A percentile compares a stretch with the other conserved stretches of the same genome.
These are phyloP conservation scores for Rhabdornis inornatus DNA, from an alignment of 2,113 vertebrate genomes.

Conservation along the genomic window DNA sequence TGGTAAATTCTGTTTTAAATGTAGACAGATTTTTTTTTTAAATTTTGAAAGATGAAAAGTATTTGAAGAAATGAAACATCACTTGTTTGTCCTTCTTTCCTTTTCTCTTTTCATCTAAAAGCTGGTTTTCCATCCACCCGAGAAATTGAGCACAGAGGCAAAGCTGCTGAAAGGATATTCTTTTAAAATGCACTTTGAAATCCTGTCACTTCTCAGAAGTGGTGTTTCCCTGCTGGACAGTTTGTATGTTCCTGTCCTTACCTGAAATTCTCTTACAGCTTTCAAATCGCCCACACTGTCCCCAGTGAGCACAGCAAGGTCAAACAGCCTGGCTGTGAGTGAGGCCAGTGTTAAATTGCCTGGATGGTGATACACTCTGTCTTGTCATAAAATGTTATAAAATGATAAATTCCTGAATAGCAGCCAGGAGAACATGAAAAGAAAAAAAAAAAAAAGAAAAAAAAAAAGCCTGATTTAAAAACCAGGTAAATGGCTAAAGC, in stretches of 20 bases:
- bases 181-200: neutral
- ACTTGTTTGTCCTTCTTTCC: neutral
- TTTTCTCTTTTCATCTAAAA: neutral
- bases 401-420: neutral
- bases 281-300: neutral
- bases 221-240: neutral
- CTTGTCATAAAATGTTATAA: constrained; percentile 8
- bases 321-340: neutral
- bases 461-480: neutral
- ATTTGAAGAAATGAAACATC: neutral
- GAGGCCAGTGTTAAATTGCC: neutral
- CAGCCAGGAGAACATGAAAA: neutral
- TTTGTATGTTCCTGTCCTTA: neutral
- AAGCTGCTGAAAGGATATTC: neutral
- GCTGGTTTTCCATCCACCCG: neutral
- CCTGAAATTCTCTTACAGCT: neutral
- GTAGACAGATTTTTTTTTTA: neutral
- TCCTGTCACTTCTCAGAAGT: neutral
- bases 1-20: neutral
- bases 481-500: neutral
- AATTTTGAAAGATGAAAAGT: neutral
- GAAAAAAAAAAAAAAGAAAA: neutral
- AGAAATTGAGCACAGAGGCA: neutral
- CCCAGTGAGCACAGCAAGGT: neutral
- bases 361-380: neutral